These are phyloP conservation scores for Speoplatyrhinus poulsoni DNA, from an alignment of 2,113 vertebrate species.

Conservation along the genomic window DNA sequence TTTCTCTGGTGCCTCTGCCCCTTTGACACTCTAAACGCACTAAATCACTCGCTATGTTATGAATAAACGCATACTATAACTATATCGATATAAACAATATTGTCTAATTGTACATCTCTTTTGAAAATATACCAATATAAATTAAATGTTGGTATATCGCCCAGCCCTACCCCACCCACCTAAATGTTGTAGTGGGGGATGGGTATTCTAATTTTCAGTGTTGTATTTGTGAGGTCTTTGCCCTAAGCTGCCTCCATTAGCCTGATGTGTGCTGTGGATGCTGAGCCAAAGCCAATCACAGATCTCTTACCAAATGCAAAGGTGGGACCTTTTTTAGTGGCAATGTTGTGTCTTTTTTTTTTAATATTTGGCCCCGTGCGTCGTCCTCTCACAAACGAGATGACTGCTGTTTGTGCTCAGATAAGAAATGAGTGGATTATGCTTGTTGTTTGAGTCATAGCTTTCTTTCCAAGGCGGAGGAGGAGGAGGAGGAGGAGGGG, in stretches of 20 bases:
- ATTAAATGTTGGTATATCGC: no score
- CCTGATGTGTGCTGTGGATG: conserved; percentile 29
- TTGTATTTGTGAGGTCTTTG: conserved; percentile 39
- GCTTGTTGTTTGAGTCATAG: conserved; percentile 38
- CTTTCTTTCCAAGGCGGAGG: conserved; percentile 1
- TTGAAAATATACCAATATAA: no score
- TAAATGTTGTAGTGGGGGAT: background rate
- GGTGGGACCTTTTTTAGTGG: conserved; percentile 32
- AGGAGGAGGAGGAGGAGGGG: conserved; percentile 1
- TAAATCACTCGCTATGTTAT: no score
- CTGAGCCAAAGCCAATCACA: conserved; percentile 57
- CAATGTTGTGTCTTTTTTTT: conserved; percentile 46
- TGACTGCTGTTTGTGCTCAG: conserved; percentile 38
- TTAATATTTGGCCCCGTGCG: conserved; percentile 29
- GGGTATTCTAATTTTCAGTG: conserved; percentile 31
- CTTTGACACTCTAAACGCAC: no score
- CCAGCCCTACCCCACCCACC: no score
- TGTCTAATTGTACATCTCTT: no score
- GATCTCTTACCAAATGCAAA: conserved; percentile 37
- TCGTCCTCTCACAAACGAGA: conserved; percentile 20
- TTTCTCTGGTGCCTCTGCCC: no score
- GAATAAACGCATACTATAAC: no score
- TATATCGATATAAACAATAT: no score
- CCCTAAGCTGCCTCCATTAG: conserved; percentile 52
- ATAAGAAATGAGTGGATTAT: conserved; percentile 45